Conservation (phyloP, 2,113 vertebrate genomes). For the Narcine bancroftii region DNA sequence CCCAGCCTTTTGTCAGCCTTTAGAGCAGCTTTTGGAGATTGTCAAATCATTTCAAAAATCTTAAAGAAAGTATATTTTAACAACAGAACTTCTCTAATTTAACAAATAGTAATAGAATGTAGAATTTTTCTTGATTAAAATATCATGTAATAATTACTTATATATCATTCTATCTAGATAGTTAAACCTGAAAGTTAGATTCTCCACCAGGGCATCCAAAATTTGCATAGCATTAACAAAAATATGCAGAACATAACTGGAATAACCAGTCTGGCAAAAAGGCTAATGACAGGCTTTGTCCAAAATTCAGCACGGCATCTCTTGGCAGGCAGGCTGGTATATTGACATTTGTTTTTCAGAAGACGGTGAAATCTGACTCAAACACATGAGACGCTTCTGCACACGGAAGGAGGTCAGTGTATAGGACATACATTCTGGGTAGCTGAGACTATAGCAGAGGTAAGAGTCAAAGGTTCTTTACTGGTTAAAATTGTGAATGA, state of each 20-base stretch:
- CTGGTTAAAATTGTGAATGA: neutral
- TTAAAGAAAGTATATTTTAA: neutral
- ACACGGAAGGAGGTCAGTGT: neutral
- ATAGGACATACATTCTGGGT: neutral
- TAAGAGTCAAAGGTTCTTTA: neutral
- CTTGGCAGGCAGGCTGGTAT: neutral
- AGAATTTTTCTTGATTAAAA: neutral
- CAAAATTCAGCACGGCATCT: neutral
- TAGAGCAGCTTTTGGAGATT: neutral
- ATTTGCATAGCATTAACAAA: neutral
- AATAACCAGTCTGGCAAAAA: neutral
- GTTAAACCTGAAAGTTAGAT: neutral
- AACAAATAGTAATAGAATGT: neutral
- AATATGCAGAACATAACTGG: neutral
- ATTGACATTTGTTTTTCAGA: neutral
- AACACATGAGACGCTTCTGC: neutral
- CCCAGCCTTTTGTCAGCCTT: neutral
- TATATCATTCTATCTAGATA: neutral
- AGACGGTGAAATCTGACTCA: neutral
- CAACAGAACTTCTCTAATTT: neutral
- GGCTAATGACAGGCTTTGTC: neutral
- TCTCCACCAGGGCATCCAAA: neutral
- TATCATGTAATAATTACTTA: neutral
- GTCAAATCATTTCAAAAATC: neutral
- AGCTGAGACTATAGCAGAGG: neutral